Base-by-base conservation (phyloP, 1,140 invertebrate species). In the Brachionus koreanus region DNA sequence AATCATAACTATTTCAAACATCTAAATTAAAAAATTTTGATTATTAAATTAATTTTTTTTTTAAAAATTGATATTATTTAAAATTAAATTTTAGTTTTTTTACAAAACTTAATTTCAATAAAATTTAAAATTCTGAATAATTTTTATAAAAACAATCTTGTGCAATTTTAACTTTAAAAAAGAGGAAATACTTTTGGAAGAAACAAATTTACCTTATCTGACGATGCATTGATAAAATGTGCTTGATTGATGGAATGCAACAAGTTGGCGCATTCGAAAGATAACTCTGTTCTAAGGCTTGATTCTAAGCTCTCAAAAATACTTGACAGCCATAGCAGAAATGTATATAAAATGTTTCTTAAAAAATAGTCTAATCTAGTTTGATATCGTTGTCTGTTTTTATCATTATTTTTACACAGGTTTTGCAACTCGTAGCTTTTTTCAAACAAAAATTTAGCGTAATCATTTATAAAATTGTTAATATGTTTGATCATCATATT, bases 381-480 rank as follows among this genome's bases (percentile, higher is more conserved):
- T 74, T 74, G 25, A 46, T 35, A 39, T 23, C 16, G 37, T 42
- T n/a, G 12, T n/a, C 7, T 39, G 9, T 69, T 39, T 19, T 37
- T 37, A 12, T 23, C 19, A 25, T 46, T 46, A 6, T 43, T 74
- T 43, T n/a, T 13, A 10, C 3, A 46, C 19, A 46, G 19, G 13
- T 43, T 43, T 23, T 29, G 23, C 12, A 74, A 16, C 10, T 74
- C 19, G 19, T 25, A 57, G 16, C 69, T 74, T 46, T 74, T 33
- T 3, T 29, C 46, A 5, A 46, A 29, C 10, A 74, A 25, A 74
- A 74, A 46, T 46, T 46, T 46, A 4, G 69, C 43, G 46, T 74
- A 74, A 46, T 74, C 69, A 74, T 19, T 46, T 29, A 74, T 46
- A 74, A 74, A 74, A 35, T 46, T 43, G 39, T 43, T 46, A n/a